Percentiles rank a stretch among this genome's conserved stretches.
Conservation (phyloP, 92 coral and sea anemone genomes). For the Isaurus tuberculatus region DNA sequence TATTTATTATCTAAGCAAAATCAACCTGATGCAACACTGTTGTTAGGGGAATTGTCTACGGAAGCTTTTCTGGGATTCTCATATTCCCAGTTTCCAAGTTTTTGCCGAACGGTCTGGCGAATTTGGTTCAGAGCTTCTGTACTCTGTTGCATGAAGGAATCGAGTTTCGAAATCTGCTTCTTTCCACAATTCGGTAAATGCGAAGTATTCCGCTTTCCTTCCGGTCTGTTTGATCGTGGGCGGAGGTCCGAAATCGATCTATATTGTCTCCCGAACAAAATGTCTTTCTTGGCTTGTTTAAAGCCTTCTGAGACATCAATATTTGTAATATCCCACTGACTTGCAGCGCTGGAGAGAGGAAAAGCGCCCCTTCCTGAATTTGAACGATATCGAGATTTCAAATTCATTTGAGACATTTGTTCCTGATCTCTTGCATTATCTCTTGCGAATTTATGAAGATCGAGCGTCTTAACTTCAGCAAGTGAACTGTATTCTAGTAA, state of each 20-base stretch:
- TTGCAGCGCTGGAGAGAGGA: conserved; percentile 72
- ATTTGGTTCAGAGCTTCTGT: conserved; percentile 85
- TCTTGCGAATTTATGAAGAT: conserved; percentile 66
- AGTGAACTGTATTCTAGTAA: conserved; percentile 82
- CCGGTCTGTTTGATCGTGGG: conserved; percentile 42
- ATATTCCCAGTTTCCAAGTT: conserved; percentile 56
- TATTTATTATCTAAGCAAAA: background rate
- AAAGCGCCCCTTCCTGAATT: conserved; percentile 36
- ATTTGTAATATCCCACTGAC: conserved; percentile 78
- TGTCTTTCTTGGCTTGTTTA: conserved; percentile 31
- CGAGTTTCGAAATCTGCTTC: conserved; percentile 56
- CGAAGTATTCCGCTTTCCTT: conserved; percentile 51
- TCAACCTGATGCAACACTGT: background rate
- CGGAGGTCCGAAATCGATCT: conserved; percentile 77
- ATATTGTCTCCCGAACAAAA: conserved; percentile 51
- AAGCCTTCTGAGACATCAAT: conserved; percentile 58
- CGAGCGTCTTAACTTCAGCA: conserved; percentile 87
- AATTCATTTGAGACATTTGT: conserved; percentile 40
- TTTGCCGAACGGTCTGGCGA: conserved; percentile 77
- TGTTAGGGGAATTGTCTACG: background rate
- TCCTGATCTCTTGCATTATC: conserved; percentile 54
- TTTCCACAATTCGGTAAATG: conserved; percentile 73
- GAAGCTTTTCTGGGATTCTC: conserved; percentile 25
- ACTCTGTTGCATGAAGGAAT: conserved; percentile 85
- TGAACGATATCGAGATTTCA: conserved; percentile 13